Conservation (phyloP, 2,113 vertebrate genomes). For the Prunella himalayana region DNA sequence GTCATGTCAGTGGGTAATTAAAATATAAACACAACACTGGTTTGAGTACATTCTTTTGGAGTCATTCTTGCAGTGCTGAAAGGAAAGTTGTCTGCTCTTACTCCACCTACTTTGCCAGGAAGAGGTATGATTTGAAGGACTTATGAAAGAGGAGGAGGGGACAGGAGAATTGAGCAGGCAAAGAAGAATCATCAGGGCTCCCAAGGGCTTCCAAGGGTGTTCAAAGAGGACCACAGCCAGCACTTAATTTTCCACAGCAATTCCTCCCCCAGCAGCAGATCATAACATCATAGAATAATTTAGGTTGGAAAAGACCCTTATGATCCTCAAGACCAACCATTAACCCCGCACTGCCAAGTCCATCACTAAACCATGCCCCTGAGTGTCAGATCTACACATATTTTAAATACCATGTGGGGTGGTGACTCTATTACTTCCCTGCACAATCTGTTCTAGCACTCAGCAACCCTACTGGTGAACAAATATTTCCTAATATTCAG, state of each 20-base stretch:
- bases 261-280: neutral
- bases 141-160: neutral
- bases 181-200: neutral
- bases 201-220: neutral
- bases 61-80: neutral
- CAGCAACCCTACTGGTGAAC: neutral
- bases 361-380: neutral
- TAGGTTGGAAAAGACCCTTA: neutral
- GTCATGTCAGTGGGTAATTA: neutral
- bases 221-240: neutral
- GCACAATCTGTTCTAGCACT: neutral
- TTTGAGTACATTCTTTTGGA: neutral
- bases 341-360: neutral
- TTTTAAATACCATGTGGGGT: neutral
- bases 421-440: neutral
- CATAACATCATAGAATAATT: neutral
- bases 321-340: rapidly evolving
- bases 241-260: neutral
- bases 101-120: neutral
- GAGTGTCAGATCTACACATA: rapidly evolving
- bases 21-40: neutral
- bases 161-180: neutral
- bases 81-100: neutral
- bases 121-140: neutral
- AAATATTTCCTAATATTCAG: neutral